Evolutionary conservation across 1,140 invertebrate genomes (phyloP).

Genomic region (Cydia pomonella): DNA sequence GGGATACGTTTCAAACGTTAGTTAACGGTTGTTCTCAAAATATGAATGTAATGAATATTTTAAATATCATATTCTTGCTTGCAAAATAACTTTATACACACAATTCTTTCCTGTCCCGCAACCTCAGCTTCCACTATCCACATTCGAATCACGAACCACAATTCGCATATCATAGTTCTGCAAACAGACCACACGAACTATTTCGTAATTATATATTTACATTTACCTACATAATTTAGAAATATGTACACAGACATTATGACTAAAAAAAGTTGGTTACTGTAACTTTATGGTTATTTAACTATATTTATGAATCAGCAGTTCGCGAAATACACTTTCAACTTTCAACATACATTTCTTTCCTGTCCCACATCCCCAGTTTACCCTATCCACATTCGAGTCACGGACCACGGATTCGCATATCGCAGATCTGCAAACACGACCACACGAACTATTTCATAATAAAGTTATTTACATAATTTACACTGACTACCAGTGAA

Average conservation of each 20-base stretch:
- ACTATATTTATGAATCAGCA: background rate
- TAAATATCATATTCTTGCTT: no score
- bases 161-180: background rate
- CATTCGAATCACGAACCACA: conserved; percentile 5
- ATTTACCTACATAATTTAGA: no score
- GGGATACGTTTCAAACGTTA: no score
- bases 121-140: background rate
- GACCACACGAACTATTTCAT: conserved; percentile 19
- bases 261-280: no score
- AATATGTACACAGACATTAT: no score
- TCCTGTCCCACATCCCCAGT: background rate
- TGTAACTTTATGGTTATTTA: no score
- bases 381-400: conserved; percentile 2
- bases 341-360: background rate
- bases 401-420: background rate
- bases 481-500: background rate
- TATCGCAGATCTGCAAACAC: conserved; percentile 9
- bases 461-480: conserved; percentile 12
- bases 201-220: no score
- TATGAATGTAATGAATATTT: no score
- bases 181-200: background rate
- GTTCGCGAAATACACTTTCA: background rate
- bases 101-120: background rate
- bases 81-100: background rate
- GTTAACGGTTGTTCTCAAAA: no score